phyloP scores from a whole-genome alignment of 2,797 vertebrate genomes.

The Argyrosomus regius region DNA sequence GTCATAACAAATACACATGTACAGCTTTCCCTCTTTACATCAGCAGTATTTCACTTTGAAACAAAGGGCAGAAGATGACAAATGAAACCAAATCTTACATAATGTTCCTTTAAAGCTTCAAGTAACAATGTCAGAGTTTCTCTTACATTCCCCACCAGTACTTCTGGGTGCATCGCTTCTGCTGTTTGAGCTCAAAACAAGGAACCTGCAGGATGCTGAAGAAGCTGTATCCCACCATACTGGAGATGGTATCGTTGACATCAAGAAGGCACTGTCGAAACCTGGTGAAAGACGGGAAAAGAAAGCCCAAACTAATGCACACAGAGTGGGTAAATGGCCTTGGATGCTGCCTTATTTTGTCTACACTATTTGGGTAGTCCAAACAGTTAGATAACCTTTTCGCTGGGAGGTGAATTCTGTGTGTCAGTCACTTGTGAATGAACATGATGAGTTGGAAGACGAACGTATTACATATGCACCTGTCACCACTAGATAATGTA shows the following conservation, averaged over 20 bases:
- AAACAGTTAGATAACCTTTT: neutral
- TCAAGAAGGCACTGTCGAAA: conserved; percentile 88
- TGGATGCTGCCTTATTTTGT: conserved; percentile 16
- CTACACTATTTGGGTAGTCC: neutral
- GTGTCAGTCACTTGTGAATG: conserved; percentile 4
- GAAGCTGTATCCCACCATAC: conserved; percentile 90
- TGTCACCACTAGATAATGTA: conserved; percentile 12
- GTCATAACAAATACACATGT: too few species aligned
- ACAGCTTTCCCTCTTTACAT: too few species aligned
- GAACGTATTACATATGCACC: conserved; percentile 13
- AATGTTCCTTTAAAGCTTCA: neutral
- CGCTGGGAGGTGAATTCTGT: neutral
- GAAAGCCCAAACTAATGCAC: neutral
- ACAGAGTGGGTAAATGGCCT: neutral
- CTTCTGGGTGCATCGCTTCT: conserved; percentile 84
- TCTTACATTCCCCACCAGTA: conserved; percentile 91
- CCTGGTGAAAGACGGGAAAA: conserved; percentile 70
- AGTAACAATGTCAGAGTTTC: conserved; percentile 16
- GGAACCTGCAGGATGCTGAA: conserved; percentile 89
- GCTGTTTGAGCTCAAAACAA: conserved; percentile 88
- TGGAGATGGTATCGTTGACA: conserved; percentile 88
- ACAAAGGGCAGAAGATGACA: too few species aligned
- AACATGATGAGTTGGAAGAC: neutral
- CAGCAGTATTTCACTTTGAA: too few species aligned
- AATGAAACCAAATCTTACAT: too few species aligned